These are phyloP conservation scores for Rhyacophila evoluta DNA, from an alignment of 2,888 invertebrate species.

Conservation along the genomic window DNA sequence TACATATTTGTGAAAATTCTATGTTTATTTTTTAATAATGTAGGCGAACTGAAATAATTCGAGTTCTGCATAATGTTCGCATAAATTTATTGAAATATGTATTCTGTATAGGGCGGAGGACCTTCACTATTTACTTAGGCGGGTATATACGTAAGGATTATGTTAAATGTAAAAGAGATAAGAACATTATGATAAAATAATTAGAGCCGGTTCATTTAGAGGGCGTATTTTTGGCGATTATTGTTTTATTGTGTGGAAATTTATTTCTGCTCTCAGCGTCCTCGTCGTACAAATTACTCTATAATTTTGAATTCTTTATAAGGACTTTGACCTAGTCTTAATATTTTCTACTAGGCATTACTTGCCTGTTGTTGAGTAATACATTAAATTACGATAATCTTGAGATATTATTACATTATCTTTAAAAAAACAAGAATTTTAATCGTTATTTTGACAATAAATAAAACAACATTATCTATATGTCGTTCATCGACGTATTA, in stretches of 20 bases:
- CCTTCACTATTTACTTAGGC: too few relatives aligned
- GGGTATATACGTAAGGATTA: neutral
- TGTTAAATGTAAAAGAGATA: neutral
- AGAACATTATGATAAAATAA: neutral
- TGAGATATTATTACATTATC: neutral
- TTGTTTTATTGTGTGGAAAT: conserved; percentile 5
- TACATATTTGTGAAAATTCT: too few relatives aligned
- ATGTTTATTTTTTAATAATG: too few relatives aligned
- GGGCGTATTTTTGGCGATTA: conserved; percentile 19
- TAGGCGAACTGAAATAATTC: too few relatives aligned
- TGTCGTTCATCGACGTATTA: too few relatives aligned
- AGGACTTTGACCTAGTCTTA: conserved; percentile 12
- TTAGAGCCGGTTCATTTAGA: neutral
- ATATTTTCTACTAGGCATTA: neutral
- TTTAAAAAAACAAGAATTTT: neutral
- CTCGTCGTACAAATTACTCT: conserved; percentile 3
- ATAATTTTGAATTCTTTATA: conserved; percentile 18
- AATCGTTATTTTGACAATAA: too few relatives aligned
- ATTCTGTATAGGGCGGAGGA: too few relatives aligned
- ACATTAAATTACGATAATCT: neutral
- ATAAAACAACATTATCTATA: too few relatives aligned
- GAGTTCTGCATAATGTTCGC: too few relatives aligned
- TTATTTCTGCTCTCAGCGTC: neutral
- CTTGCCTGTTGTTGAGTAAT: neutral
- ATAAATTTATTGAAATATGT: too few relatives aligned